Evolutionary conservation across 2,888 invertebrate species (phyloP).

Genomic region (Euphydryas editha): DNA sequence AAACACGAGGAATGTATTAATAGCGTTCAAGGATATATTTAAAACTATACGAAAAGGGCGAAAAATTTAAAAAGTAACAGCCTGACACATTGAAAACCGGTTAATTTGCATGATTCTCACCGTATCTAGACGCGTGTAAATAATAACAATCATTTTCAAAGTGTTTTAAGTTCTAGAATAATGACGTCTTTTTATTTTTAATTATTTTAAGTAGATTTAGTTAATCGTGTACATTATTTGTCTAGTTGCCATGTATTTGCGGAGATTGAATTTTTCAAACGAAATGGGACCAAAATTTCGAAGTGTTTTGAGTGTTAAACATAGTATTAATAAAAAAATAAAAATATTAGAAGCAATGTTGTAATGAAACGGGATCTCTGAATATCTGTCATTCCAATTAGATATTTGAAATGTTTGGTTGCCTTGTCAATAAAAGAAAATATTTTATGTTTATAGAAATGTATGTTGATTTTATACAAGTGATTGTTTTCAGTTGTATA

Average conservation of each 20-base stretch:
- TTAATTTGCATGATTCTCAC: background rate
- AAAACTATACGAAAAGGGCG: background rate
- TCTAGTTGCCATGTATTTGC: background rate
- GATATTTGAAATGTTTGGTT: too few species aligned
- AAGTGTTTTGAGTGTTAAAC: background rate
- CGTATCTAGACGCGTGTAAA: slow-evolving; percentile 1
- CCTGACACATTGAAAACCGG: slow-evolving; percentile 4
- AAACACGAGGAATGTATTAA: background rate
- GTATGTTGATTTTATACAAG: background rate
- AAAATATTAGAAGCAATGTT: too few species aligned
- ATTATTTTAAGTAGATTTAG: slow-evolving; percentile 6
- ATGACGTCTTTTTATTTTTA: background rate
- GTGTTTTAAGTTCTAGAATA: slow-evolving; percentile 14
- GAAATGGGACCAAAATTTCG: slow-evolving; percentile 1
- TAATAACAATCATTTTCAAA: background rate
- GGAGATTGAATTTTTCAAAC: background rate
- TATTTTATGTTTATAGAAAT: background rate
- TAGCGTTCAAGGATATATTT: slow-evolving; percentile 1
- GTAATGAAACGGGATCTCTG: too few species aligned
- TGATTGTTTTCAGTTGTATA: too few species aligned
- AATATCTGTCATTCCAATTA: too few species aligned
- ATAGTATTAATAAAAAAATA: background rate
- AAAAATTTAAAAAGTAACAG: slow-evolving; percentile 12
- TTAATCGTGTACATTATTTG: background rate
- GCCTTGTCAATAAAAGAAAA: too few species aligned